A percentile compares a stretch with the other conserved stretches of the same genome.
Conservation (phyloP, 2,888 invertebrate genomes). For the Eupithecia abbreviata region DNA sequence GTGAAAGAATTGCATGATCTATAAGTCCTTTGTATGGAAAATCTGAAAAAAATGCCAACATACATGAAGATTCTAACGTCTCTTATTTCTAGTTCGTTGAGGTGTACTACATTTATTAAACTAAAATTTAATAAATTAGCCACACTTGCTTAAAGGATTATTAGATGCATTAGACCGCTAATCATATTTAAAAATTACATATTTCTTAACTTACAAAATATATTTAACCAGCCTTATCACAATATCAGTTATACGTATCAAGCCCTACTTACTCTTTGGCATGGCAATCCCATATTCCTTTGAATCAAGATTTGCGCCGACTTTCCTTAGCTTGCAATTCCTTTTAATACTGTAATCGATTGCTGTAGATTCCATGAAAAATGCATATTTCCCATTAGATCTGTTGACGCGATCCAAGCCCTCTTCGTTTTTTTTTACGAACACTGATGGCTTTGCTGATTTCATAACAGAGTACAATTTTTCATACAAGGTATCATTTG, state of each 20-base stretch:
- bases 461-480: constrained; percentile 96
- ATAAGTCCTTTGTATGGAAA: constrained; percentile 88
- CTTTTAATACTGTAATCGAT: constrained; percentile 95
- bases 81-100: background rate
- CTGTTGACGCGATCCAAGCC: constrained; percentile 92
- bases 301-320: constrained; percentile 91
- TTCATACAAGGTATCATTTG: constrained; percentile 92
- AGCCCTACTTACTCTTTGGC: constrained; percentile 86
- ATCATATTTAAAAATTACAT: background rate
- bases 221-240: background rate
- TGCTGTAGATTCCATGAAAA: constrained; percentile 97
- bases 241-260: background rate
- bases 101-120: background rate
- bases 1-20: constrained; percentile 91
- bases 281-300: constrained; percentile 93
- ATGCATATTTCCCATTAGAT: constrained; percentile 92
- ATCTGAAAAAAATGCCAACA: constrained; percentile 78
- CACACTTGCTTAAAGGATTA: background rate
- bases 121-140: background rate
- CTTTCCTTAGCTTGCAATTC: constrained; percentile 91
- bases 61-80: background rate
- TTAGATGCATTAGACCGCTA: background rate
- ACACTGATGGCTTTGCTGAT: constrained; percentile 90
- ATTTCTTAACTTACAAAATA: background rate
- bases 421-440: constrained; percentile 90